Base-by-base conservation (phyloP, 2,797 vertebrate species). In the Cryptoprocta ferox region DNA sequence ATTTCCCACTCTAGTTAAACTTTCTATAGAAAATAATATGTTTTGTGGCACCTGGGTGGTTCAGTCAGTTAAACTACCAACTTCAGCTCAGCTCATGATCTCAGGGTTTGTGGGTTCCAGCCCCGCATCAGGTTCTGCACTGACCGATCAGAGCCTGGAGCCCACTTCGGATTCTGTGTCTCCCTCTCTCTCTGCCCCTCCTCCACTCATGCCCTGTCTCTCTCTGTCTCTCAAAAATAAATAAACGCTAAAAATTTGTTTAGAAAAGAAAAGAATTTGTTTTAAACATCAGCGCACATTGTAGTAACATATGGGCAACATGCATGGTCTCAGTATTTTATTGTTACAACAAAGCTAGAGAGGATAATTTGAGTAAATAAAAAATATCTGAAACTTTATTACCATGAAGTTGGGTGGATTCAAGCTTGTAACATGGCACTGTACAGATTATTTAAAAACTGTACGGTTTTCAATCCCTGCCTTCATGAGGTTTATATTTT, bases 401-500 rank as follows among this genome's bases (percentile, higher is more conserved):
- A 13, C 73, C 14, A 7, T 45, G 37, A 71, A 28, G 48, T 37
- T n/a, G 37, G 68, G 9, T 79, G 53, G 30, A 56, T 88, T 0
- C 13, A 81, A 78, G 56, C 24, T 75, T 65, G 0, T 53, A 59
- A 94, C 75, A 63, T 83, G 65, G 37, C 18, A 50, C 30, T 59
- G 0, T 81, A 21, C 71, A 93, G 48, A 78, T 65, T 42, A 30
- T 70, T 91, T 63, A 85, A 89, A n/a, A n/a, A n/a, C n/a, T n/a
- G n/a, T n/a, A n/a, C 15, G 13, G 76, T 81, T 93, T 95, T 75
- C 39, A 88, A 24, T n/a, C 59, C 48, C 9, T 71, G 30, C 63
- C 68, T 95, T 96, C 12, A 56, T 80, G 45, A 76, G 63, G 35
- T 73, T 81, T 71, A 81, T n/a, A 42, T 91, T 76, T 95, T 56